These are phyloP conservation scores for Ormyrus thymus DNA, from an alignment of 2,888 invertebrate species.

Conservation along the genomic window DNA sequence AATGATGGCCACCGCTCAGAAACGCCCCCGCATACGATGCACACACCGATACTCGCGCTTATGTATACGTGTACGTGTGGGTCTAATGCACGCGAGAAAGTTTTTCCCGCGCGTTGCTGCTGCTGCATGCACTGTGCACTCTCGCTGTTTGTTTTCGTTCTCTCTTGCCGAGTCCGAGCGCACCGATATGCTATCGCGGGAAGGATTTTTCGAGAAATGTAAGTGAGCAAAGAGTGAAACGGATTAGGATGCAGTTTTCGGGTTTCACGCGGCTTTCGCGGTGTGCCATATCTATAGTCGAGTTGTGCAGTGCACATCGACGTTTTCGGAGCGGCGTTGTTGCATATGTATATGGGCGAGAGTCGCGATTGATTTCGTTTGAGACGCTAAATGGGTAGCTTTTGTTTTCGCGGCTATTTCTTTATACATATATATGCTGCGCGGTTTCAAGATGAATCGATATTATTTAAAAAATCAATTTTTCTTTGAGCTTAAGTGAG, in stretches of 20 bases:
- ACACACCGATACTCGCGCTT: background rate
- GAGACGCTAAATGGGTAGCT: background rate
- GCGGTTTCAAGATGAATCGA: too few species aligned
- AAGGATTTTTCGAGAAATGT: background rate
- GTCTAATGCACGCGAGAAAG: constrained; percentile 41
- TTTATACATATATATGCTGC: too few species aligned
- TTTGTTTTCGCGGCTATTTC: too few species aligned
- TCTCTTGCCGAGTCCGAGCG: background rate
- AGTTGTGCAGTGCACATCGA: background rate
- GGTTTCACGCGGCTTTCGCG: constrained; percentile 10
- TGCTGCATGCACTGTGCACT: constrained; percentile 5
- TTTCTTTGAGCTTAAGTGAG: too few species aligned
- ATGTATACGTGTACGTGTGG: background rate
- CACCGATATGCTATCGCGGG: background rate
- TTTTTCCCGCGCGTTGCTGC: constrained; percentile 51
- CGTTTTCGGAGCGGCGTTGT: background rate
- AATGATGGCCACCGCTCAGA: constrained; percentile 14
- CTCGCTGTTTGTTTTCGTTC: constrained; percentile 25
- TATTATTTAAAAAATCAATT: too few species aligned
- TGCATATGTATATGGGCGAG: background rate
- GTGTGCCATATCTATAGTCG: too few species aligned
- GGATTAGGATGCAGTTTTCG: constrained; percentile 14
- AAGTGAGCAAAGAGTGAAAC: background rate
- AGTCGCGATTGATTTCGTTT: constrained; percentile 32
- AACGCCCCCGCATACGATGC: constrained; percentile 42